These are phyloP conservation scores for Semnopithecus entellus DNA, from an alignment of 2,113 vertebrate genomes.

Conservation along the genomic window DNA sequence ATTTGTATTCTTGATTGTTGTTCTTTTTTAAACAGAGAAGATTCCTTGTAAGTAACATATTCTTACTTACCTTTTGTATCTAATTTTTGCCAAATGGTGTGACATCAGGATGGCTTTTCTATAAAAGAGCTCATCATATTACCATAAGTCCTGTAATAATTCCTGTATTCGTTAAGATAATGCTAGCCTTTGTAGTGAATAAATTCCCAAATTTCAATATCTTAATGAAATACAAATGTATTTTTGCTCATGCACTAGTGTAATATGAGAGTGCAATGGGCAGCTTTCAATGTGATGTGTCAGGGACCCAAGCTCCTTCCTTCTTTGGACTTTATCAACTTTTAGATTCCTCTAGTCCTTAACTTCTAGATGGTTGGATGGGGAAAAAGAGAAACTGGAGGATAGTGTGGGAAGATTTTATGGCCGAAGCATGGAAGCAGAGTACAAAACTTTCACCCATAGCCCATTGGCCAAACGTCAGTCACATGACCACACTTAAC, in stretches of 20 bases:
- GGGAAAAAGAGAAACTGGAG: neutral
- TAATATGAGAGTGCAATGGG: neutral
- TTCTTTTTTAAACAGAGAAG: neutral
- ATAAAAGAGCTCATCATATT: neutral
- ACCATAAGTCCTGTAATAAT: neutral
- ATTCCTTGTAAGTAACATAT: neutral
- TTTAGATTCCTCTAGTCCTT: neutral
- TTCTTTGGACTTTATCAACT: neutral
- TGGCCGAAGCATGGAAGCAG: neutral
- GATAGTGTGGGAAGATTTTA: neutral
- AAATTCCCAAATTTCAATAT: slow-evolving; percentile 36
- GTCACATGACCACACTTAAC: neutral
- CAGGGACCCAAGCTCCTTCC: neutral
- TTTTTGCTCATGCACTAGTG: neutral
- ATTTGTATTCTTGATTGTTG: neutral
- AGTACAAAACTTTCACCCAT: neutral
- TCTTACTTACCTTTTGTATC: neutral
- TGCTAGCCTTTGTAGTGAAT: neutral
- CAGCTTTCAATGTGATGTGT: neutral
- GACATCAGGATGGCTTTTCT: neutral
- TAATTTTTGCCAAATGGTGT: slow-evolving; percentile 6
- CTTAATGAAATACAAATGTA: neutral
- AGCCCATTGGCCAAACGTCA: neutral
- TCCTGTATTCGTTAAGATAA: slow-evolving; percentile 6
- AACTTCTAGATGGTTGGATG: neutral